Evolutionary conservation across 2,888 invertebrate genomes (phyloP), one percentile per base, ranked within the genome.

Genomic region (Acrocyrtus sp.): DNA sequence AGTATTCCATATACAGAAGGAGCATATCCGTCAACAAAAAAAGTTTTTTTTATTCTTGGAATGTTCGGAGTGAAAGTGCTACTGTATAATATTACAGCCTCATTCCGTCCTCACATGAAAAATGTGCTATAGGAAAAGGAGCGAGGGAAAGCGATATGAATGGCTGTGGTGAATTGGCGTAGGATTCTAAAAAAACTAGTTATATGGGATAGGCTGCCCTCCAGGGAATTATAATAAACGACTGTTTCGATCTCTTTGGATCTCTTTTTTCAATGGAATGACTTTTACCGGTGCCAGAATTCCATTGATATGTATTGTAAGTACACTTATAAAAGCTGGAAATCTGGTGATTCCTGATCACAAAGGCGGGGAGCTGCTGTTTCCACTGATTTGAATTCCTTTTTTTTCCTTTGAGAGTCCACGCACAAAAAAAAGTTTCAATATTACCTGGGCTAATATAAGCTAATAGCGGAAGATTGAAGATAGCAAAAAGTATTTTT

Each of bases 211-310:
- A 4, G 48, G 4, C 53, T 26, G 22, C 51, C 21, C 68, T 53
- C 60, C 43, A 29, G 68, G 60, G 60, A 53, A 17, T 68, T 51
- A 51, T 53, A 60, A 60, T 60, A 68, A 68, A 68, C 43, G 60
- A 60, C 53, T 60, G 26, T 53, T 68, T 60, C 60, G 60, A 53
- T 68, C 68, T 68, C n/a, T n/a, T 60, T 53, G 22, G 26, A 68
- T 61, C 57, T 41, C 47, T 66, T 66, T 66, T 57, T n/a, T n/a
- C 66, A 57, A 57, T 50, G 21, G 48, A 66, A 66, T 50, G 66
- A 65, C 43, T 63, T 63, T 63, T 29, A 29, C 39, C 26, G 17
- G 17, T 43, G 17, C 21, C 19, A 43, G 3, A 41, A 26, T 17
- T n/a, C 24, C 24, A 24, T 43, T 12, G 34, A 26, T 24, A 6